Conservation (phyloP, 2,113 vertebrate species). For the Elephantulus edwardii region DNA sequence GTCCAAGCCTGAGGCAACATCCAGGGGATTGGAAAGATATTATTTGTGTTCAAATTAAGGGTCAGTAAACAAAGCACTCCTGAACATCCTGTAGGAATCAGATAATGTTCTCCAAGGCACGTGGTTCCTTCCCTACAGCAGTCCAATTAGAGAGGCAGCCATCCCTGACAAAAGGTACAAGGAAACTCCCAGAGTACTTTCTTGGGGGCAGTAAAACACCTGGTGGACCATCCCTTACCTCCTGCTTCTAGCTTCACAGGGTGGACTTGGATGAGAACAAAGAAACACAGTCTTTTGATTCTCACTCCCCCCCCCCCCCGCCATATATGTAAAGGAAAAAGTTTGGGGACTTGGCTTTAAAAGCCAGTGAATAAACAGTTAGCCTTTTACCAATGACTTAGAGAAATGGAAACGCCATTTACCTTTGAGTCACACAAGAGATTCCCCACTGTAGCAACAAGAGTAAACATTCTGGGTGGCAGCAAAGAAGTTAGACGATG, state of each 20-base stretch:
- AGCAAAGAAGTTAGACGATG: neutral
- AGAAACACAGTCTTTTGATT: constrained; percentile 68
- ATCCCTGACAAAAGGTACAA: constrained; percentile 76
- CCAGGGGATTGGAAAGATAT: constrained; percentile 62
- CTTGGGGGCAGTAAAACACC: constrained; percentile 68
- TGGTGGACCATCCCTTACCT: neutral
- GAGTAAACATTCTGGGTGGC: neutral
- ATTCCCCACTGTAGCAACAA: neutral
- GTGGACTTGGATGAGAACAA: constrained; percentile 75
- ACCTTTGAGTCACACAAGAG: constrained; percentile 37
- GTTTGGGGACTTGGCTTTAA: constrained; percentile 43
- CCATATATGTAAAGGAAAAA: constrained; percentile 50
- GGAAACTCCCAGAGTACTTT: constrained; percentile 69
- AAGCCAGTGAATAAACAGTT: constrained; percentile 62
- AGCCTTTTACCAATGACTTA: neutral
- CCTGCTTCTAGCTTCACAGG: constrained; percentile 16
- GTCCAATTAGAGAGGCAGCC: constrained; percentile 87
- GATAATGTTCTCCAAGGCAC: constrained; percentile 84
- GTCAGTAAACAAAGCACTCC: constrained; percentile 84
- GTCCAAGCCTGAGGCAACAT: constrained; percentile 71
- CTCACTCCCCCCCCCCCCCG: neutral
- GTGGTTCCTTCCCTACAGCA: constrained; percentile 86
- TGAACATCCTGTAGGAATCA: constrained; percentile 79
- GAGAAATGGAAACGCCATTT: constrained; percentile 55
- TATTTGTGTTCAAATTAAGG: constrained; percentile 83